A percentile compares a stretch with the other conserved stretches of the same genome.
These are phyloP conservation scores for Blastobasis lacticolella DNA, from an alignment of 2,888 invertebrate species.

Conservation along the genomic window DNA sequence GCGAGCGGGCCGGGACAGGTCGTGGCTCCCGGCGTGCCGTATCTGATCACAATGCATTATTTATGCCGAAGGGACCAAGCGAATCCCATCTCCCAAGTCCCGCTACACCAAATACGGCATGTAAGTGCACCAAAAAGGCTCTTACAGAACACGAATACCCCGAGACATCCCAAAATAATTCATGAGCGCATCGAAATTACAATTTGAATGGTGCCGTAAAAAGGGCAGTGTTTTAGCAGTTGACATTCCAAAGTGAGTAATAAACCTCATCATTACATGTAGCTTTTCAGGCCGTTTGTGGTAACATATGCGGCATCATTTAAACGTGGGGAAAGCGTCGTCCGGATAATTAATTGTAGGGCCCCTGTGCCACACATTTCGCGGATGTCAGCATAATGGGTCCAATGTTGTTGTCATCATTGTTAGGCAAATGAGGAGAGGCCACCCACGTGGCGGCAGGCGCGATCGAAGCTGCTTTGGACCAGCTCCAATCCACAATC, in stretches of 20 bases:
- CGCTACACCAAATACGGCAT: not conserved
- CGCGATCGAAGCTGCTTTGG: conserved; percentile 39
- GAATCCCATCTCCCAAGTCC: not conserved
- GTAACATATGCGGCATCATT: not conserved
- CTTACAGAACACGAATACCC: conserved; percentile 18
- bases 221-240: too few species aligned
- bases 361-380: conserved; percentile 3
- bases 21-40: conserved; percentile 26
- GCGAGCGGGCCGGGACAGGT: conserved; percentile 24
- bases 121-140: conserved; percentile 17
- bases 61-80: conserved; percentile 21
- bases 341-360: not conserved
- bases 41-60: conserved; percentile 46
- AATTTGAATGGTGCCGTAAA: not conserved
- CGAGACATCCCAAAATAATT: conserved; percentile 21
- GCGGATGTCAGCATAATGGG: conserved; percentile 23
- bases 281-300: too few species aligned
- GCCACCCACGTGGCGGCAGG: conserved; percentile 46
- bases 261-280: too few species aligned
- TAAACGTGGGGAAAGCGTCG: not conserved
- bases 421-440: conserved; percentile 25
- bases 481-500: conserved; percentile 49
- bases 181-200: conserved; percentile 14
- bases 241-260: too few species aligned
- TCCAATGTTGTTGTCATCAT: conserved; percentile 34